phyloP scores from a whole-genome alignment of 2,888 invertebrate species.

The Caradrina clavipalpis region DNA sequence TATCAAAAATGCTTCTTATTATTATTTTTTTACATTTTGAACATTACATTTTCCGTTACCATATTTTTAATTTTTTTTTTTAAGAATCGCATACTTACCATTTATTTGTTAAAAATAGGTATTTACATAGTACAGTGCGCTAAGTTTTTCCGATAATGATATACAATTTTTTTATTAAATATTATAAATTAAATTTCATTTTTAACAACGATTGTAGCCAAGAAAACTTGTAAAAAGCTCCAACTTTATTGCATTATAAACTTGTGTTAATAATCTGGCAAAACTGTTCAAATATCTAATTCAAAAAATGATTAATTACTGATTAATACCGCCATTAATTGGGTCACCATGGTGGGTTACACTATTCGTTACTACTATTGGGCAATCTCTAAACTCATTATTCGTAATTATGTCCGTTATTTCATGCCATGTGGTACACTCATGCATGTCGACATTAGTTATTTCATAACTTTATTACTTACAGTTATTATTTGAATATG shows the following conservation, averaged over 20 bases:
- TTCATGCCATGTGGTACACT: slow-evolving; percentile 55
- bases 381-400: slow-evolving; percentile 55
- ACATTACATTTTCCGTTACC: too few relatives aligned
- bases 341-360: slow-evolving; percentile 50
- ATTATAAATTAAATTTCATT: too few relatives aligned
- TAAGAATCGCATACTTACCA: too few relatives aligned
- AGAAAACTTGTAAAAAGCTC: background rate
- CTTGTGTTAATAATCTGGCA: background rate
- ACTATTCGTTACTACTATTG: slow-evolving; percentile 54
- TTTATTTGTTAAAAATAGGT: too few relatives aligned
- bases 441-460: slow-evolving; percentile 53
- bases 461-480: slow-evolving; percentile 44
- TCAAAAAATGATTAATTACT: slow-evolving; percentile 26
- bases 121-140: too few relatives aligned
- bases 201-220: too few relatives aligned
- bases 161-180: too few relatives aligned
- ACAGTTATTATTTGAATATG: slow-evolving; percentile 24
- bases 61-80: too few relatives aligned
- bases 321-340: slow-evolving; percentile 39
- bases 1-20: too few relatives aligned
- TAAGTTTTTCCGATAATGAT: too few relatives aligned
- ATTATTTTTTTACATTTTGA: too few relatives aligned
- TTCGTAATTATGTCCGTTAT: slow-evolving; percentile 55
- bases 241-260: background rate
- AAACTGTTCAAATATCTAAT: background rate